Evolutionary conservation across 1,140 invertebrate genomes (phyloP).

Genomic region (Apis florea): DNA sequence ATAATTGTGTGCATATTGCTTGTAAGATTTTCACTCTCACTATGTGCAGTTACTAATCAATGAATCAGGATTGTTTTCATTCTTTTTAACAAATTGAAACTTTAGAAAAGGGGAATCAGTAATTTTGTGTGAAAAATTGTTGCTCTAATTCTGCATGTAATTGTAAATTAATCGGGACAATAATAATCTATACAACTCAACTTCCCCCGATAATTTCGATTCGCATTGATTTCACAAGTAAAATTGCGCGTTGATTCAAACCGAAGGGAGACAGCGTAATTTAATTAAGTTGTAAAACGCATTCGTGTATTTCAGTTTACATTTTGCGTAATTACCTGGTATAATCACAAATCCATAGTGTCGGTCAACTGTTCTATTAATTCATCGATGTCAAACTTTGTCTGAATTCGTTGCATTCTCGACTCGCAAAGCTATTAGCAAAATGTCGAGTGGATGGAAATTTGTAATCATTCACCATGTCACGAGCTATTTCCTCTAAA

Average conservation of each 20-base stretch:
- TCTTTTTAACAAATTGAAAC: too few species aligned
- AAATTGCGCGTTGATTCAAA: not conserved
- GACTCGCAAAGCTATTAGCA: not conserved
- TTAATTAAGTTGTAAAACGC: slow-evolving; percentile 23
- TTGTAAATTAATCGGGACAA: too few species aligned
- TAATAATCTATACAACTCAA: not conserved
- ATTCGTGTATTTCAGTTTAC: slow-evolving; percentile 23
- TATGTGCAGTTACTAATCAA: too few species aligned
- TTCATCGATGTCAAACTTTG: slow-evolving; percentile 4
- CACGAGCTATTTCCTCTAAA: too few species aligned
- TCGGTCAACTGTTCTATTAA: slow-evolving; percentile 11
- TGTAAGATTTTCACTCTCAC: too few species aligned
- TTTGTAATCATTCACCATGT: not conserved
- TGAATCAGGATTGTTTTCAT: too few species aligned
- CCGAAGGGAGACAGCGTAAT: not conserved
- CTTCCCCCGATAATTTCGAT: too few species aligned
- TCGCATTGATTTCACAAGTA: too few species aligned
- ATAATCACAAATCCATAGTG: slow-evolving; percentile 17
- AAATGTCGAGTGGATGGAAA: not conserved
- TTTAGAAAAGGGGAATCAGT: too few species aligned
- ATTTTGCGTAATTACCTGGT: slow-evolving; percentile 13
- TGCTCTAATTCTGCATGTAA: too few species aligned
- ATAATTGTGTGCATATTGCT: too few species aligned
- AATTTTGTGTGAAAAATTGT: too few species aligned
- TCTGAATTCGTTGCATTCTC: not conserved